Conservation (phyloP, 2,888 invertebrate genomes). For the Nipponacmea schrenckii region DNA sequence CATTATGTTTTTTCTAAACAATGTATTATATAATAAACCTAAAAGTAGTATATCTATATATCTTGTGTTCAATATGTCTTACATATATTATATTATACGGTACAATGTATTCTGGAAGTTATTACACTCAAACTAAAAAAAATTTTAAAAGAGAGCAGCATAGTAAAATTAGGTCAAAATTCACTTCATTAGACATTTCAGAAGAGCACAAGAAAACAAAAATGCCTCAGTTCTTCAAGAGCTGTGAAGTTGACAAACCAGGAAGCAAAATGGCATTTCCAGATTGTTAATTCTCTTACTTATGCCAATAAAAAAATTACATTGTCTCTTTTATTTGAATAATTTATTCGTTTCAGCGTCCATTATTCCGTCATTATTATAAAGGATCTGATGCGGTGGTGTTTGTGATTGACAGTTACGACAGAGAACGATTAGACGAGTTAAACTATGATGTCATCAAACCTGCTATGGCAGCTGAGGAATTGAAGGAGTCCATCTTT, state of each 20-base stretch:
- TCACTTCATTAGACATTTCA: background rate
- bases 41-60: too few species aligned
- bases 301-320: background rate
- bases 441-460: conserved; percentile 58
- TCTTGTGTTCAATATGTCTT: too few species aligned
- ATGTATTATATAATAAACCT: too few species aligned
- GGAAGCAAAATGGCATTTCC: too few species aligned
- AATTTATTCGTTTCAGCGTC: conserved; percentile 42
- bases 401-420: conserved; percentile 56
- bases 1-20: too few species aligned
- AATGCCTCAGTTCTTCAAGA: too few species aligned
- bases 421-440: conserved; percentile 54
- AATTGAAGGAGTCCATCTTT: conserved; percentile 50
- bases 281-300: background rate
- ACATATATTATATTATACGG: too few species aligned
- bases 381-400: conserved; percentile 61
- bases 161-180: background rate
- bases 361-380: conserved; percentile 59
- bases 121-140: too few species aligned
- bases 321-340: background rate
- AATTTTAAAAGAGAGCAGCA: too few species aligned
- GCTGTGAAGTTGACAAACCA: too few species aligned
- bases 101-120: too few species aligned
- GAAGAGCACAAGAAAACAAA: background rate
- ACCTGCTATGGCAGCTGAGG: conserved; percentile 53